Evolutionary conservation across 2,888 invertebrate species (phyloP).

Genomic region (Camponotus fellah): DNA sequence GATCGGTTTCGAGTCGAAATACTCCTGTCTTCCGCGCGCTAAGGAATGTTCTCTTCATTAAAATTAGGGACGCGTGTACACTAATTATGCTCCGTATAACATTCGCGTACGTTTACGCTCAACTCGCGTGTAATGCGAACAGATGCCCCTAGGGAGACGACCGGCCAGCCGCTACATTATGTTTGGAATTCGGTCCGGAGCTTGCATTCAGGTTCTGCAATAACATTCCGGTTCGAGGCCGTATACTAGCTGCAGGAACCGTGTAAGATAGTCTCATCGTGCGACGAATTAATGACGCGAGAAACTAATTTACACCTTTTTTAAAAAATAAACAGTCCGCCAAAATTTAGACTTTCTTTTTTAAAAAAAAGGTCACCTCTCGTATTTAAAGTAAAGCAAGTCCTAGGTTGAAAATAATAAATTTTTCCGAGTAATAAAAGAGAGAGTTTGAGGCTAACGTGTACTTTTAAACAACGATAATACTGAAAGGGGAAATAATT

Average conservation of each 20-base stretch:
- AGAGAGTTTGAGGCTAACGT: neutral
- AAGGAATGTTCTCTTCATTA: conserved; percentile 18
- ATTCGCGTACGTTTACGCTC: conserved; percentile 16
- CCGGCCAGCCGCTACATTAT: conserved; percentile 67
- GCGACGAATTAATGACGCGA: neutral
- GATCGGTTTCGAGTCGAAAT: neutral
- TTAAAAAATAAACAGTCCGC: neutral
- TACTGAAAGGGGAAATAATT: neutral
- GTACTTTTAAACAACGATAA: neutral
- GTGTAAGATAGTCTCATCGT: conserved; percentile 8
- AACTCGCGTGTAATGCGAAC: conserved; percentile 58
- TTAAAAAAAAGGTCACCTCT: too few relatives aligned
- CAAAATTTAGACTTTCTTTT: neutral
- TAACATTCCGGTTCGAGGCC: conserved; percentile 70
- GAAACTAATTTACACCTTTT: conserved; percentile 14
- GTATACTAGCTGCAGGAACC: conserved; percentile 36
- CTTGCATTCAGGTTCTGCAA: conserved; percentile 68
- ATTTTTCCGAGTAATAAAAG: neutral
- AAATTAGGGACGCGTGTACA: conserved; percentile 6
- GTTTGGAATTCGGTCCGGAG: conserved; percentile 73
- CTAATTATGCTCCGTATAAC: conserved; percentile 32
- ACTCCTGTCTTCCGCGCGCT: neutral
- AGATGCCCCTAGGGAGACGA: conserved; percentile 57
- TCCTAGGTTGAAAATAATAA: neutral
- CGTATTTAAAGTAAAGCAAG: neutral